Evolutionary conservation across 2,113 vertebrate genomes (phyloP), one percentile per base, ranked within the genome.

Genomic region (Myotis yumanensis): DNA sequence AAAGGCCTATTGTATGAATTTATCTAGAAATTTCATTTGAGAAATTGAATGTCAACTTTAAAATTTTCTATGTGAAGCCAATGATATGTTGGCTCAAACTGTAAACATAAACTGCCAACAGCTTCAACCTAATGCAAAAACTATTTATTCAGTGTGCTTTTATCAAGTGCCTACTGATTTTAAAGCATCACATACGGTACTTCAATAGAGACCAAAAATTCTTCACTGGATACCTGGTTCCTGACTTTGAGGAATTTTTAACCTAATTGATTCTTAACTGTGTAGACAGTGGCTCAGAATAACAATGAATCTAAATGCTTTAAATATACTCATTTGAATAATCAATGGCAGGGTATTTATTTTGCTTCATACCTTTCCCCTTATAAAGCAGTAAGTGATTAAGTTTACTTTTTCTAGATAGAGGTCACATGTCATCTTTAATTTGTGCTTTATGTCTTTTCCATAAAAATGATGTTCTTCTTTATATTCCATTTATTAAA

Each of bases 21-120:
- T 11, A 81, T 62, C 17, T 79, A 68, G 80, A 91, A 94, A 93
- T 35, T 32, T 16, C 57, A 64, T 37, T 86, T 95, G 20, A 69
- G 17, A 73, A 77, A 68, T 0, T n/a, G 35, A 69, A 16, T 76
- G 25, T 8, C 40, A 72, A 62, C 54, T 91, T 68, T 20, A 81
- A 37, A 76, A 23, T 75, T 90, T 76, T 84, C 46, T 69, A 14
- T 79, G 16, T 79, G 62, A 91, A 93, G 68, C 20, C 2, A 48
- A 82, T 12, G 10, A 73, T 18, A 82, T 11, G 25, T 79, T 91
- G 82, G 1, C 22, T 89, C 15, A 81, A 57, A 16, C 6, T 43
- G 48, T 66, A 90, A 62, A 46, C 32, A 71, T 22, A 35, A 68
- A 80, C 28, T 85, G 43, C 35, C 37, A 35, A 14, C 2, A 80